phyloP scores from a whole-genome alignment of 2,113 vertebrate species.

The Ptilonorhynchus violaceus region DNA sequence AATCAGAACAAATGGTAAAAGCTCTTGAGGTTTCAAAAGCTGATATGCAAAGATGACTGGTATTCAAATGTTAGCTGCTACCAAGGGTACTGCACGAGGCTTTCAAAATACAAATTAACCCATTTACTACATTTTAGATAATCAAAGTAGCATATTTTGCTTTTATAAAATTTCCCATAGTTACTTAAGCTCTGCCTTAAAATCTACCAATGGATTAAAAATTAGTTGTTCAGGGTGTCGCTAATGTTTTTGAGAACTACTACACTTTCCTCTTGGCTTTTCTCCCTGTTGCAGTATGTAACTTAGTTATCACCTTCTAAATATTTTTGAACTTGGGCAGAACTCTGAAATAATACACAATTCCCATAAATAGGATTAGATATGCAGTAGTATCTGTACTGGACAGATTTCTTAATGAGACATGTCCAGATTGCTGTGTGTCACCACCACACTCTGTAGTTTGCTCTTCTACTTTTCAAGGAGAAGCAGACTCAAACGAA shows the following conservation, averaged over 20 bases:
- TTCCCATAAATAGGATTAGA: not conserved
- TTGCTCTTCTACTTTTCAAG: not conserved
- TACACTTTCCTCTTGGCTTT: not conserved
- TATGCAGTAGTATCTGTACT: not conserved
- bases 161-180: not conserved
- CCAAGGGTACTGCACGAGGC: not conserved
- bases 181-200: not conserved
- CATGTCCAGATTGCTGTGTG: not conserved
- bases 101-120: constrained; percentile 64
- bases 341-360: not conserved
- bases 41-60: constrained; percentile 27
- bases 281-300: not conserved
- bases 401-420: not conserved
- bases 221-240: not conserved
- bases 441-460: not conserved
- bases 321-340: not conserved
- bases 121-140: constrained; percentile 26
- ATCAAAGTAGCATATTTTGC: constrained; percentile 12
- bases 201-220: not conserved
- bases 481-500: not conserved
- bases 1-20: constrained; percentile 63
- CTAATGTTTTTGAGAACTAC: not conserved
- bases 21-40: constrained; percentile 36
- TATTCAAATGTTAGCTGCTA: constrained; percentile 43
- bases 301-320: not conserved